Base-by-base conservation (phyloP, 2,797 vertebrate species). In the Poecile montanus region DNA sequence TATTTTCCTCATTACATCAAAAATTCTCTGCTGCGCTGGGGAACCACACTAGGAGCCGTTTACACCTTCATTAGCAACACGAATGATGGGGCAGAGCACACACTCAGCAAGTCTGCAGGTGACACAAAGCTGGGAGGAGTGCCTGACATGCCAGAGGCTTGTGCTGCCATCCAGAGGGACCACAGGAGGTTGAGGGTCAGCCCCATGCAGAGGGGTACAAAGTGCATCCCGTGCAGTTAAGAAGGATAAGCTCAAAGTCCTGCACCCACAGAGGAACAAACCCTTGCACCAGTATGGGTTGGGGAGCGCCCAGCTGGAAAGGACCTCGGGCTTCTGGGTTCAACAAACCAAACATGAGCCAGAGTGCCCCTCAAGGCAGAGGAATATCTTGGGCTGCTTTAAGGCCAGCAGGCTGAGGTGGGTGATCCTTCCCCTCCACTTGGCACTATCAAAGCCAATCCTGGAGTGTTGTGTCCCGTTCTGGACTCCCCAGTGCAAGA, bases 1-100 rank as follows among this genome's bases (percentile, higher is more conserved):
- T 91, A 72, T 78, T 89, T 94, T 85, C 57, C 51, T 44, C 78
- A 54, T 91, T 84, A 90, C 47, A 38, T 38, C 32, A 79, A 66
- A 84, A 60, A 9, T 57, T 65, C 38, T 67, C 50, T 65, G 23
- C 38, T 82, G 63, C 38, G 58, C 50, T 77, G 29, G 27, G 77
- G 18, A 94, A 13, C 29, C 32, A 48, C 27, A 26, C 20, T 34
- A 22, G n/a, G 9, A 50, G 85, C 34, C 50, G 11, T 61, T 80
- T 61, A 58, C 26, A 50, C 54, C n/a, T 58, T 66, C 62, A 54
- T 83, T 42, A 84, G 44, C 4, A 6, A 17, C 16, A 6, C 26
- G 16, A 48, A 30, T 13, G 36, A 38, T 13, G 15, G 36, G 23
- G 13, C 26, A 88, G 21, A 66, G 30, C 0, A 1, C 23, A 68